phyloP scores from a whole-genome alignment of 1,140 invertebrate species.

The Leptonema lineaticorne region DNA sequence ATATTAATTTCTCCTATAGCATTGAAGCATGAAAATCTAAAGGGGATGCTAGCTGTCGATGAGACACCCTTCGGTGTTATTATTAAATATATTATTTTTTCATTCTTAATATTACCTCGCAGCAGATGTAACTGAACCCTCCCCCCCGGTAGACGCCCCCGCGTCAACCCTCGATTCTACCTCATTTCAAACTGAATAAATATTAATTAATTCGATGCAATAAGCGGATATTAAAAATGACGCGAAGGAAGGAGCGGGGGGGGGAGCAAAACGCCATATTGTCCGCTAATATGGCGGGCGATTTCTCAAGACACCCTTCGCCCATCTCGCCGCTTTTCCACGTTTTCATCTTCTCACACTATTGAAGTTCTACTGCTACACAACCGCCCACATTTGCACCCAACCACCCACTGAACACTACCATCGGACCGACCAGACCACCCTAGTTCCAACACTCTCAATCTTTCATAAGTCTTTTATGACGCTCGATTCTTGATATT shows the following conservation, averaged over 20 bases:
- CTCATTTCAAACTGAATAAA: conserved; percentile 32
- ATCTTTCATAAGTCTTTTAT: background rate
- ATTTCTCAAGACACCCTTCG: background rate
- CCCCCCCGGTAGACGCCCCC: conserved; percentile 25
- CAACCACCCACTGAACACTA: background rate
- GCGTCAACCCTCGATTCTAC: no score
- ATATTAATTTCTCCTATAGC: no score
- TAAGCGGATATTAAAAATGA: conserved; percentile 33
- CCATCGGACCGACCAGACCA: no score
- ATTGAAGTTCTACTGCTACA: background rate
- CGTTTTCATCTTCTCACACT: background rate
- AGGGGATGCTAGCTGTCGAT: no score
- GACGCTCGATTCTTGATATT: conserved; percentile 1
- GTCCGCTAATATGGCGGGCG: conserved; percentile 20
- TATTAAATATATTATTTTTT: no score
- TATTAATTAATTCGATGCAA: conserved; percentile 32
- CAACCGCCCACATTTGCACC: no score
- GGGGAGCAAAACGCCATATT: conserved; percentile 32
- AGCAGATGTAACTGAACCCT: no score
- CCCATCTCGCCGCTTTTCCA: background rate
- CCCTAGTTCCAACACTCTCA: no score
- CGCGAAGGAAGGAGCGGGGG: conserved; percentile 3
- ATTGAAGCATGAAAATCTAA: no score
- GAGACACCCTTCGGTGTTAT: no score
- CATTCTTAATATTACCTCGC: conserved; percentile 21